Base-by-base conservation (phyloP, 2,113 vertebrate species). In the Scomber scombrus region DNA sequence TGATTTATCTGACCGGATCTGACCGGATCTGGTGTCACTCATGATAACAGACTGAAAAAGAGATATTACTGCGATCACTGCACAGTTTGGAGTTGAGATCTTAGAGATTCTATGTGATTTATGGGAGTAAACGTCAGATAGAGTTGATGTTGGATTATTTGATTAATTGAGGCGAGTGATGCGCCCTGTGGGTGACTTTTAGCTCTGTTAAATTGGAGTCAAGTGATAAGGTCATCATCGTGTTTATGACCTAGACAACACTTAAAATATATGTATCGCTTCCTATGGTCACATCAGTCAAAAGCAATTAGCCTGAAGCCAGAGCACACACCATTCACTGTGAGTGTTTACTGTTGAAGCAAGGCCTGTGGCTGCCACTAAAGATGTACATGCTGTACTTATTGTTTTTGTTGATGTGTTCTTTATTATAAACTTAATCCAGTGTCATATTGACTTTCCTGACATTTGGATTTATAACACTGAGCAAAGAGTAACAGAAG, bases 151-250 rank as follows among this genome's bases (percentile, higher is more conserved):
- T 51, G 23, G 56, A n/a, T 50, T 10, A 10, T 26, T 31, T 5
- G 12, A n/a, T 5, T 6, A 62, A 18, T 12, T 31, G 10, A 76
- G 58, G 50, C 50, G 57, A 46, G 29, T 5, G 16, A 14, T n/a
- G 75, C 67, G 23, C 60, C 73, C 67, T 67, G 68, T 57, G 74
- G 52, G 55, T 18, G 11, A 50, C 6, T 18, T 10, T 43, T 11
- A 31, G 47, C 13, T 54, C 14, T 21, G 5, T n/a, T 18, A 14
- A 57, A 1, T 18, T 10, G 43, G 61, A 3, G 29, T 64, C 19
- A 65, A 56, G 16, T 23, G 14, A 10, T 26, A 18, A 43, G 29
- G 68, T 46, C 23, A 11, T 23, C 60, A 16, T n/a, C n/a, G 9
- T 18, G 26, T 50, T 51, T 18, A 23, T 16, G 18, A 15, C 50